A percentile compares a stretch with the other conserved stretches of the same genome.
These are phyloP conservation scores for Acyrthosiphon pisum DNA, from an alignment of 1,140 invertebrate species.

Conservation along the genomic window DNA sequence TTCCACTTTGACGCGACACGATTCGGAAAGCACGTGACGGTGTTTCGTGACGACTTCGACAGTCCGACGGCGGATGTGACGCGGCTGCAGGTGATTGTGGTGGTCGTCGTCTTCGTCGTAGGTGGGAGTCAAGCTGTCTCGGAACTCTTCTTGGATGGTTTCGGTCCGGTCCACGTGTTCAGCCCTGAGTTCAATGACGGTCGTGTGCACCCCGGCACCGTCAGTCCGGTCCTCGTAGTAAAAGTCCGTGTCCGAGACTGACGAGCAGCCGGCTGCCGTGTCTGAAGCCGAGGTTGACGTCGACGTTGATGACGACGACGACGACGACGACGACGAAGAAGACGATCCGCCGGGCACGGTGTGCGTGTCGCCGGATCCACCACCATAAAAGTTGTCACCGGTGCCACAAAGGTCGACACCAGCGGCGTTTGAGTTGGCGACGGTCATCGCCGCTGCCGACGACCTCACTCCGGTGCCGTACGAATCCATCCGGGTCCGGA, in stretches of 20 bases:
- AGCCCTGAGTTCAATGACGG: conserved; percentile 19
- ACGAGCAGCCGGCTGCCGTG: conserved; percentile 41
- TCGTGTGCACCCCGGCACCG: neutral
- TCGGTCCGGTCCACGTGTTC: neutral
- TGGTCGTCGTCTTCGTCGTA: neutral
- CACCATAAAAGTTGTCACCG: too few relatives aligned
- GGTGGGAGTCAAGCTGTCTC: neutral
- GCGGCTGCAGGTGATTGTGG: neutral
- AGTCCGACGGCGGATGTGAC: neutral
- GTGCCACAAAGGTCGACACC: neutral
- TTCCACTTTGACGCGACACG: conserved; percentile 50
- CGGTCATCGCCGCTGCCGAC: neutral
- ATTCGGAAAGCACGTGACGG: conserved; percentile 42
- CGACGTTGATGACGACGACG: too few relatives aligned
- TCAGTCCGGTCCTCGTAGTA: conserved; percentile 40
- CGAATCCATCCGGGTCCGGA: conserved; percentile 49
- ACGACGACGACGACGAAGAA: neutral
- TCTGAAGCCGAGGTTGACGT: neutral
- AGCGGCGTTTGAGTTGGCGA: too few relatives aligned
- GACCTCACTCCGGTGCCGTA: neutral
- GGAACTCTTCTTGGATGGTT: neutral
- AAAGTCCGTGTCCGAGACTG: conserved; percentile 42
- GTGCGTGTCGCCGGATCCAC: too few relatives aligned
- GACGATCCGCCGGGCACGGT: neutral
- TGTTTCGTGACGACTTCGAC: conserved; percentile 16